These are phyloP conservation scores for Noctua comes DNA, from an alignment of 2,888 invertebrate genomes.

Conservation along the genomic window DNA sequence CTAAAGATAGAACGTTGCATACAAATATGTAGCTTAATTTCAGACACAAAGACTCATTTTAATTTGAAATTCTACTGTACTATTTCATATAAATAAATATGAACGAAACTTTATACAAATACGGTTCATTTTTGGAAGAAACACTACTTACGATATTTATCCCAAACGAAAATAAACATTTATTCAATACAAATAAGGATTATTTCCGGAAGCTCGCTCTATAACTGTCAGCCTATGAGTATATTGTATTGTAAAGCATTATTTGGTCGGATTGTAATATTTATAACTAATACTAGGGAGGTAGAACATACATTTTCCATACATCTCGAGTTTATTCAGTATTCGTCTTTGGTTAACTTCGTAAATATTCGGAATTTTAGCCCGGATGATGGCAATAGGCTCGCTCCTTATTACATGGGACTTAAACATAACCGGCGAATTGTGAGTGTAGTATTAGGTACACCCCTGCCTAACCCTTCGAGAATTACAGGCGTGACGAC, in stretches of 20 bases:
- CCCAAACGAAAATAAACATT: neutral
- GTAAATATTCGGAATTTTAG: neutral
- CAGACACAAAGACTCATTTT: neutral
- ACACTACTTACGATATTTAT: no score
- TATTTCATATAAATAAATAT: neutral
- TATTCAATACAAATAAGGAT: neutral
- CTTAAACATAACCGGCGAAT: neutral
- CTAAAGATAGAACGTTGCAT: neutral
- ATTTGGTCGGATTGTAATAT: constrained; percentile 68
- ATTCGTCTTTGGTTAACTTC: constrained; percentile 26
- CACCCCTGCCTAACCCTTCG: neutral
- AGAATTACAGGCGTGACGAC: neutral
- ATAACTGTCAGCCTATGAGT: constrained; percentile 12
- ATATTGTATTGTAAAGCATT: constrained; percentile 63
- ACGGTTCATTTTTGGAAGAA: neutral
- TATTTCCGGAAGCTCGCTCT: neutral
- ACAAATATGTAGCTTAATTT: neutral
- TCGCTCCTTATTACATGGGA: neutral
- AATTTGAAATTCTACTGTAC: neutral
- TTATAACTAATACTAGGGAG: constrained; percentile 51
- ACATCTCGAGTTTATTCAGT: constrained; percentile 15
- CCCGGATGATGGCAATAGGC: neutral
- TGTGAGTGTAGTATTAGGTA: neutral
- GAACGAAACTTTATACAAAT: accelerated
- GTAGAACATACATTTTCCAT: constrained; percentile 64